Conservation (phyloP, 2,113 vertebrate species). For the Prionailurus viverrinus region DNA sequence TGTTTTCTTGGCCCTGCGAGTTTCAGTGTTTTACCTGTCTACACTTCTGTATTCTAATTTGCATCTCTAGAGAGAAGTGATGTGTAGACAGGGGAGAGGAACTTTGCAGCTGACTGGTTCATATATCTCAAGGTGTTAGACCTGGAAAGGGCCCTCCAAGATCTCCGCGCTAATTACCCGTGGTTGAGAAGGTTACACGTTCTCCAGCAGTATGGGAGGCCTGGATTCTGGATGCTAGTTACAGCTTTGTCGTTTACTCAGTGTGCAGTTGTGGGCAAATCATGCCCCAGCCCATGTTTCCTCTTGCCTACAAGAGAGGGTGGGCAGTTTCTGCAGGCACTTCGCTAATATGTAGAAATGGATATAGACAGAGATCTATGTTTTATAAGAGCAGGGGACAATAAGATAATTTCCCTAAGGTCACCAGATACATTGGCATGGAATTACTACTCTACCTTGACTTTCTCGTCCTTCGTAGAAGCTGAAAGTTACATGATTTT, state of each 20-base stretch:
- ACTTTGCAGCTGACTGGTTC: background rate
- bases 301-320: background rate
- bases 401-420: slow-evolving; percentile 19
- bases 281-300: background rate
- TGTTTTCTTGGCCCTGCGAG: background rate
- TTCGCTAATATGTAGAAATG: background rate
- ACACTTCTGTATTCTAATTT: background rate
- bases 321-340: background rate
- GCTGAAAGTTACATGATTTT: background rate
- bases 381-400: background rate
- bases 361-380: background rate
- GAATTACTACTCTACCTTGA: background rate
- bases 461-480: slow-evolving; percentile 28
- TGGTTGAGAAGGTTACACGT: background rate
- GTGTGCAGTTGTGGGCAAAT: background rate
- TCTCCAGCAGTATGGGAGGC: background rate
- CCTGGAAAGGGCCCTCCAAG: background rate
- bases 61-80: background rate
- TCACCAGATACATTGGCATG: background rate
- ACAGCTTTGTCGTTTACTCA: background rate
- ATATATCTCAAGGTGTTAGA: background rate
- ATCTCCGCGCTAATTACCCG: background rate
- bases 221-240: background rate
- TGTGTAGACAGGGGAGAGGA: background rate
- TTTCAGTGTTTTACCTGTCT: background rate